phyloP scores from a whole-genome alignment of 2,797 vertebrate genomes.

The Adrianichthys oophorus region DNA sequence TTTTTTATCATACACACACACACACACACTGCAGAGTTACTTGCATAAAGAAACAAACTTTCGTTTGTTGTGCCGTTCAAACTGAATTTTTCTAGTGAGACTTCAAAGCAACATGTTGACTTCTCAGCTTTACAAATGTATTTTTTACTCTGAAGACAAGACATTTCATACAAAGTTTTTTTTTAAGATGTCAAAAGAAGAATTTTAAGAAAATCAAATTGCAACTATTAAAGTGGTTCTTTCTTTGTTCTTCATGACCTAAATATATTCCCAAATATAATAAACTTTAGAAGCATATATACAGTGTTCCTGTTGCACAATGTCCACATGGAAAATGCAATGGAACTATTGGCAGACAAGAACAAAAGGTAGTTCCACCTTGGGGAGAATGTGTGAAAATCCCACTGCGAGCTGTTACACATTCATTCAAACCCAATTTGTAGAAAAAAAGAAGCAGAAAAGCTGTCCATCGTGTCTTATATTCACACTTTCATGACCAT shows the following conservation, averaged over 20 bases:
- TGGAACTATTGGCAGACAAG: slow-evolving; percentile 40
- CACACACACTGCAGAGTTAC: slow-evolving; percentile 10
- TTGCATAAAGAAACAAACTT: slow-evolving; percentile 9
- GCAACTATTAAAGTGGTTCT: slow-evolving; percentile 7
- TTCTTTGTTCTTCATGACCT: slow-evolving; percentile 32
- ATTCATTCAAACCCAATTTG: slow-evolving; percentile 48
- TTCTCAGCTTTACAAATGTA: slow-evolving; percentile 16
- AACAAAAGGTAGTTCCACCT: slow-evolving; percentile 54
- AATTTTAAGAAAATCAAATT: slow-evolving; percentile 38
- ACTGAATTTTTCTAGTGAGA: slow-evolving; percentile 4
- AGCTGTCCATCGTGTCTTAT: slow-evolving; percentile 10
- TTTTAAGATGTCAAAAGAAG: slow-evolving; percentile 29
- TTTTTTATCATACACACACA: slow-evolving; percentile 1
- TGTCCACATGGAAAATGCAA: slow-evolving; percentile 51
- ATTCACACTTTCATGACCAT: not conserved
- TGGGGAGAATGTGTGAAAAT: slow-evolving; percentile 47
- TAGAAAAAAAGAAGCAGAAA: slow-evolving; percentile 10
- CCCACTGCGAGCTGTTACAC: slow-evolving; percentile 54
- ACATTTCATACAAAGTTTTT: slow-evolving; percentile 30
- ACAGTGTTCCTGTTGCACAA: slow-evolving; percentile 23
- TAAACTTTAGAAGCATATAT: slow-evolving; percentile 22
- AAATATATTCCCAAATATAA: slow-evolving; percentile 44
- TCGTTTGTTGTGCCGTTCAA: slow-evolving; percentile 37
- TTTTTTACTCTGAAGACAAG: slow-evolving; percentile 50
- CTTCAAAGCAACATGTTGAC: slow-evolving; percentile 28